These are phyloP conservation scores for Ceratothoa steindachneri DNA, from an alignment of 2,888 invertebrate genomes.

Conservation along the genomic window DNA sequence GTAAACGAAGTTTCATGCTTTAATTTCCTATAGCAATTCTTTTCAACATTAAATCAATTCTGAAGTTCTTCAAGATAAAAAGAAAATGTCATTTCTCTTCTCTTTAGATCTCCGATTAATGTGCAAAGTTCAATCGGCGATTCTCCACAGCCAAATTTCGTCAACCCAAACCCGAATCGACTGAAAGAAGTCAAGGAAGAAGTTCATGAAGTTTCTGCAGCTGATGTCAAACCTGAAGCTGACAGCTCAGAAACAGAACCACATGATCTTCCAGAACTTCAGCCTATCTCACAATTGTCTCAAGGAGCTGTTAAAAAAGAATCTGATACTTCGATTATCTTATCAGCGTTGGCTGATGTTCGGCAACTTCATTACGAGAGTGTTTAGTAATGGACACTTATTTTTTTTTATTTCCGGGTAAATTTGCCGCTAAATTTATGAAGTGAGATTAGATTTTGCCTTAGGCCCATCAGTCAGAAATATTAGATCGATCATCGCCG, in stretches of 20 bases:
- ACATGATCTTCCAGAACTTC: neutral
- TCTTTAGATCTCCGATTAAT: no score
- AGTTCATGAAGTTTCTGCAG: neutral
- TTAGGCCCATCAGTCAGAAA: no score
- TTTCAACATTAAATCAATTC: no score
- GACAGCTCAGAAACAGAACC: neutral
- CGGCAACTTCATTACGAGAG: constrained; percentile 74
- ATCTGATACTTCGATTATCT: constrained; percentile 31
- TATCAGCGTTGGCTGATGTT: constrained; percentile 65
- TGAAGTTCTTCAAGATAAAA: no score
- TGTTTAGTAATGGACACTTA: constrained; percentile 92
- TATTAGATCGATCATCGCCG: no score
- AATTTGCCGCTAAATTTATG: no score
- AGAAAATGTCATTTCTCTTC: no score
- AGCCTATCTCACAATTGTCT: neutral
- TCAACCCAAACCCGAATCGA: neutral
- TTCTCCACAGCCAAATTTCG: neutral
- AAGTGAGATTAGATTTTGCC: no score
- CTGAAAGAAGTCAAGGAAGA: neutral
- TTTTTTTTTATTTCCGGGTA: no score
- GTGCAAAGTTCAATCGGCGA: no score
- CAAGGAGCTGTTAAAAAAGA: constrained; percentile 4
- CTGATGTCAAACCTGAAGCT: neutral
- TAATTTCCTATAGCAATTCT: no score
- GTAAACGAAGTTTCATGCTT: no score